Evolutionary conservation across 2,888 invertebrate species (phyloP).

Genomic region (Horisme vitalbata): DNA sequence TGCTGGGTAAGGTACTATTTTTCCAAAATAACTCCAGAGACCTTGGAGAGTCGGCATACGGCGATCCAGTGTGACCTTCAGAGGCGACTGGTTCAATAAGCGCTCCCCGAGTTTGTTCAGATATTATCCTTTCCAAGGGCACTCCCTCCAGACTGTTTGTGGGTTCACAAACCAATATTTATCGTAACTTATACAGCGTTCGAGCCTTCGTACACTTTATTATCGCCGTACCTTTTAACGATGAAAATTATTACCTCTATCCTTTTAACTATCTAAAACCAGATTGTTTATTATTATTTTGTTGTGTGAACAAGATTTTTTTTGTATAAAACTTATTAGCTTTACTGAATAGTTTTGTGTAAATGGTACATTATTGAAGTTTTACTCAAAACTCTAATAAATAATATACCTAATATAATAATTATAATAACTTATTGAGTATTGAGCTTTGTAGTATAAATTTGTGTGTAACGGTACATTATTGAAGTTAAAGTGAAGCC

Average conservation of each 20-base stretch:
- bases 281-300: conserved; percentile 35
- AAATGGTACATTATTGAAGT: no score
- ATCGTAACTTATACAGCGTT: conserved; percentile 14
- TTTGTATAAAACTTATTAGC: no score
- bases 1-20: conserved; percentile 17
- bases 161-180: conserved; percentile 37
- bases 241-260: conserved; percentile 35
- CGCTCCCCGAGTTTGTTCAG: conserved; percentile 49
- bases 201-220: conserved; percentile 35
- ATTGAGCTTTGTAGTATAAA: no score
- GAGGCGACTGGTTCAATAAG: conserved; percentile 59
- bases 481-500: conserved; percentile 7
- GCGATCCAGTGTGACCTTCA: conserved; percentile 51
- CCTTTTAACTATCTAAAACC: conserved; percentile 17
- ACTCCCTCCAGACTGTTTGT: conserved; percentile 47
- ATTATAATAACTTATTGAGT: no score
- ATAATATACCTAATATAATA: no score
- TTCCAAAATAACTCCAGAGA: conserved; percentile 23
- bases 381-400: no score
- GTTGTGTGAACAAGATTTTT: no score
- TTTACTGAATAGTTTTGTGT: no score
- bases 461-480: no score
- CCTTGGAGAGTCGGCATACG: conserved; percentile 22
- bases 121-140: conserved; percentile 63
- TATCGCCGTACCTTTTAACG: conserved; percentile 36